Base-by-base conservation (phyloP, 2,113 vertebrate genomes). In the Terrapene triunguis region DNA sequence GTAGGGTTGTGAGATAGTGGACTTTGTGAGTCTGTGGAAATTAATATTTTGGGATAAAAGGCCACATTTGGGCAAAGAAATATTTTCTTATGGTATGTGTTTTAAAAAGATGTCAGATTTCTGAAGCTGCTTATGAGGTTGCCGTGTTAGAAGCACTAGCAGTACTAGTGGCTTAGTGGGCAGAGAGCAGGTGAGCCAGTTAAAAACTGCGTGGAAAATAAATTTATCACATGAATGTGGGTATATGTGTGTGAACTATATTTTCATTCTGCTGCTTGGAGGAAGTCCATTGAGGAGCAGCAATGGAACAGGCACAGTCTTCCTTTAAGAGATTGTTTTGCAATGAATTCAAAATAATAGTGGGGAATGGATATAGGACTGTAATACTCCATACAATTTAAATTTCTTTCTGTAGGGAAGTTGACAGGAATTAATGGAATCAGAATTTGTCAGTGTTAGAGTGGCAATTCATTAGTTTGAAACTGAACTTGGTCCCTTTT, bases 381-480 rank as follows among this genome's bases (percentile, higher is more conserved):
- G 2, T 79, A 47, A 69, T 25, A 10, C 86, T 32, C 83, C 25
- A 65, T 69, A 1, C 65, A 29, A 29, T 4, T 44, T 50, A 27
- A 4, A 44, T 76, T 80, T 19, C 35, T 69, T 42, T 21, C 82
- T 9, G 17, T 27, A 10, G 4, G 44, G 65, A 47, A 42, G 16
- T 72, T 4, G 0, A 3, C 65, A 80, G 5, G 74, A 5, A 1
- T 32, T 21, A 3, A 10, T 27, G 25, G 22, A 79, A 12, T 14
- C 32, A 65, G 19, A 25, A 10, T 62, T 89, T 53, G 21, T 4
- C 59, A 6, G 50, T 1, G 3, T 80, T 44, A 11, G 35, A 44
- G 48, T 0, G 0, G 24, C 82, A 69, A 10, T 53, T 57, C 65
- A 50, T 47, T 0, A 0, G 44, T 82, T 44, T 1, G 21, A 3